Evolutionary conservation across 2,888 invertebrate genomes (phyloP).

Genomic region (Coleophora flavipennella): DNA sequence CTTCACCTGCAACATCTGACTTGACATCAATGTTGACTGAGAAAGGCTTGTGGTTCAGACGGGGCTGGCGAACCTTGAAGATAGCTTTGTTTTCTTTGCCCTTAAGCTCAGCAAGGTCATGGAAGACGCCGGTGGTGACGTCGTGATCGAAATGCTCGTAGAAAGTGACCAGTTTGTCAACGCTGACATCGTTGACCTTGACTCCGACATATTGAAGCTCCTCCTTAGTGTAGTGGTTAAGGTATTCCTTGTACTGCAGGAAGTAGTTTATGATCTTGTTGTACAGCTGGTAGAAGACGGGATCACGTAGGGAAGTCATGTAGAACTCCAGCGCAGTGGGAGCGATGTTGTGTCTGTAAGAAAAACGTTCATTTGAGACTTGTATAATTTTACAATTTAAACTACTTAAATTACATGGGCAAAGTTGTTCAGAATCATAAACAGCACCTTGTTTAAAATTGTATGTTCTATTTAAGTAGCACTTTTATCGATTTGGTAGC

Average conservation of each 20-base stretch:
- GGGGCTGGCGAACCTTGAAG: conserved; percentile 18
- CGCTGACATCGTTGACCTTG: conserved; percentile 72
- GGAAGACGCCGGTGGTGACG: conserved; percentile 29
- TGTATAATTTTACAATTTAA: too few relatives aligned
- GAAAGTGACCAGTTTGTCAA: conserved; percentile 76
- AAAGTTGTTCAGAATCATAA: too few relatives aligned
- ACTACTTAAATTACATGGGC: too few relatives aligned
- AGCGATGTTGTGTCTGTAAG: neutral
- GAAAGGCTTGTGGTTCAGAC: conserved; percentile 81
- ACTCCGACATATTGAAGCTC: conserved; percentile 73
- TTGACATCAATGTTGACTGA: conserved; percentile 73
- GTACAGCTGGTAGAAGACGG: conserved; percentile 79
- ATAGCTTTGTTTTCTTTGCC: neutral
- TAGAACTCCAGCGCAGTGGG: neutral
- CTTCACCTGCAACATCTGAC: conserved; percentile 65
- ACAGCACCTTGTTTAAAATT: too few relatives aligned
- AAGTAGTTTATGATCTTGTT: conserved; percentile 73
- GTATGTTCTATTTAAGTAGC: too few relatives aligned
- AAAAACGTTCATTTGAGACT: too few relatives aligned
- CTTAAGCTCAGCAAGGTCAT: neutral
- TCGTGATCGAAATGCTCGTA: conserved; percentile 64
- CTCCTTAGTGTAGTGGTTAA: conserved; percentile 71
- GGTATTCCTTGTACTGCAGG: conserved; percentile 72
- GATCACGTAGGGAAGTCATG: conserved; percentile 73
- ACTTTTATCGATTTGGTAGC: too few relatives aligned